phyloP scores from a whole-genome alignment of 2,113 vertebrate species.

The Macrotis lagotis region DNA sequence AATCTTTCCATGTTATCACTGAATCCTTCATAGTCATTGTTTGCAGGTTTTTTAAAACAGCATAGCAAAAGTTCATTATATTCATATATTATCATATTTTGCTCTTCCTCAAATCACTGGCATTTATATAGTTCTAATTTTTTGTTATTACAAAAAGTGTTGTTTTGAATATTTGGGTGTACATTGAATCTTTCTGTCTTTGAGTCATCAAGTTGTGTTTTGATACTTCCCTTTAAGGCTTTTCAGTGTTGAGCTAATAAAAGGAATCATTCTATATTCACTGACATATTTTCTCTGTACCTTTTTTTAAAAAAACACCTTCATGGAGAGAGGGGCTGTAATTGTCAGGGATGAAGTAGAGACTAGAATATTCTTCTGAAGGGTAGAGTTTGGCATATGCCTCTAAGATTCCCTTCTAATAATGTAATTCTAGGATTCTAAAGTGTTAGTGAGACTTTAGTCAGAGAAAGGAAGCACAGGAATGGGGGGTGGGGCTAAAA shows the following conservation, averaged over 20 bases:
- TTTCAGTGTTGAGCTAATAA: slow-evolving; percentile 10
- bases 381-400: background rate
- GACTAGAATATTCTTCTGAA: background rate
- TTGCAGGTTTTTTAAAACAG: background rate
- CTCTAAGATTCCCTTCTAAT: background rate
- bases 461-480: slow-evolving; percentile 19
- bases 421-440: background rate
- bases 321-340: slow-evolving; percentile 11
- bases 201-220: slow-evolving; percentile 30
- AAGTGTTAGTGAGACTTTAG: background rate
- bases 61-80: background rate
- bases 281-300: slow-evolving; percentile 15
- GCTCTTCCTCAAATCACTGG: background rate
- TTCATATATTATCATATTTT: background rate
- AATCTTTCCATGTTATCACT: background rate
- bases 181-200: slow-evolving; percentile 23
- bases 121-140: background rate
- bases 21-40: background rate
- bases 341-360: background rate
- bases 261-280: background rate
- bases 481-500: background rate
- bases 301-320: slow-evolving; percentile 37
- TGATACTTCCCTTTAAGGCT: slow-evolving; percentile 1
- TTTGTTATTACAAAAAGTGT: background rate
- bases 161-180: background rate